Evolutionary conservation across 92 coral and sea anemone genomes (phyloP).

Genomic region (Palythoa caribaeorum): DNA sequence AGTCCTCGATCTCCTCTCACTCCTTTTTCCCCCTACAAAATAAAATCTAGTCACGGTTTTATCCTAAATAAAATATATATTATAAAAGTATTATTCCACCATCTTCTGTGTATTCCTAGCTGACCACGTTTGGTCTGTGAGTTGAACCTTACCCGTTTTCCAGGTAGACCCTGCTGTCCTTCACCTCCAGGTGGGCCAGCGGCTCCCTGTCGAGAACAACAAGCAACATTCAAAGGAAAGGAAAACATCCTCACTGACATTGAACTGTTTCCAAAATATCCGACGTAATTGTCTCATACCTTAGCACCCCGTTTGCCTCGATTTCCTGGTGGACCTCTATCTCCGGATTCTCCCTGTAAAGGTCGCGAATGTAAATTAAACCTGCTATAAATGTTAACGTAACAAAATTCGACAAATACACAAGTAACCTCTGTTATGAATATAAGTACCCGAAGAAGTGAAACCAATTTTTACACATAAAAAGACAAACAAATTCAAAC

Average conservation of each 20-base stretch:
- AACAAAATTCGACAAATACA: background rate
- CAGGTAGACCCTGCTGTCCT: conserved; percentile 29
- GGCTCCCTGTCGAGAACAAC: background rate
- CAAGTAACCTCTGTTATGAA: background rate
- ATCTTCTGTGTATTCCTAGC: background rate
- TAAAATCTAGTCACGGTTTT: background rate
- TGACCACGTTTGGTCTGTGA: background rate
- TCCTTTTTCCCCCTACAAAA: conserved; percentile 31
- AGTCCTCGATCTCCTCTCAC: background rate
- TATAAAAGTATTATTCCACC: background rate
- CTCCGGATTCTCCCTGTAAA: conserved; percentile 29
- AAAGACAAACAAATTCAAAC: background rate
- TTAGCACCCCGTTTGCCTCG: background rate
- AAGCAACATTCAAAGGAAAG: background rate
- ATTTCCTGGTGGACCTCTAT: conserved; percentile 10
- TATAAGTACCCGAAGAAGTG: background rate
- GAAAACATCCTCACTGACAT: background rate
- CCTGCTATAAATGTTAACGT: no score
- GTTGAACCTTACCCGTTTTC: conserved; percentile 6
- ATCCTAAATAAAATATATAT: no score
- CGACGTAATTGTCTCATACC: background rate
- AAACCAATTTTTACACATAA: background rate
- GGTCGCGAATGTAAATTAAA: background rate
- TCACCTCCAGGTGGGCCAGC: background rate
- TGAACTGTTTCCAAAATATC: background rate